Percentiles rank a stretch among this genome's conserved stretches.
These are phyloP conservation scores for Lucilia sericata DNA, from an alignment of 1,140 invertebrate species.

Conservation along the genomic window DNA sequence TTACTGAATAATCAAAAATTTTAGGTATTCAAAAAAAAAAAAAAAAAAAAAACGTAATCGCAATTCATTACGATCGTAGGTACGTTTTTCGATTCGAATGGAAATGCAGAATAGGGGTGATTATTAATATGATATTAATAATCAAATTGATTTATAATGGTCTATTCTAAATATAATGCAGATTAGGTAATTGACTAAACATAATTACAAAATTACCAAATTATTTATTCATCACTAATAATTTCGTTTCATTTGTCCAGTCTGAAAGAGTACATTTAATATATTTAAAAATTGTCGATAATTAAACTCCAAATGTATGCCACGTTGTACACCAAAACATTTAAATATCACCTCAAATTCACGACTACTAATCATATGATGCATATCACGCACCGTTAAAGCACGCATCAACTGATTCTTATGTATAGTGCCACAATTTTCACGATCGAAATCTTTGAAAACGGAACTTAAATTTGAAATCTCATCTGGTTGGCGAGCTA, in stretches of 20 bases:
- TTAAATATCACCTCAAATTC: conserved; percentile 76
- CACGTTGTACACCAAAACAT: conserved; percentile 74
- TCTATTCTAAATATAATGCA: no score
- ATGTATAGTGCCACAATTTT: conserved; percentile 74
- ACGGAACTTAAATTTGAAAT: conserved; percentile 70
- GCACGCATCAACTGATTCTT: conserved; percentile 73
- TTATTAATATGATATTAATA: no score
- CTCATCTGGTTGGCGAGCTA: conserved; percentile 74
- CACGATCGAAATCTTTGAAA: conserved; percentile 75
- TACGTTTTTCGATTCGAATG: no score
- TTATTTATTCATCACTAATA: conserved; percentile 49
- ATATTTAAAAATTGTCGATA: conserved; percentile 64
- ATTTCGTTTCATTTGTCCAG: conserved; percentile 63
- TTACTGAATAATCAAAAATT: no score
- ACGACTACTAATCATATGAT: conserved; percentile 71
- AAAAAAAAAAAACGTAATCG: no score
- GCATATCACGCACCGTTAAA: conserved; percentile 73
- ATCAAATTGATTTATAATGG: no score
- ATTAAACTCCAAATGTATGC: conserved; percentile 63
- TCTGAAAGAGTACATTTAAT: conserved; percentile 58
- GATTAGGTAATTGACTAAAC: no score
- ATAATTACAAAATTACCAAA: background rate
- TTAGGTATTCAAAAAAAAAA: no score
- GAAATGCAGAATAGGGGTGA: no score
- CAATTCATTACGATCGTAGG: no score